Conservation (phyloP, 2,888 invertebrate species). For the Microctonus brassicae region DNA sequence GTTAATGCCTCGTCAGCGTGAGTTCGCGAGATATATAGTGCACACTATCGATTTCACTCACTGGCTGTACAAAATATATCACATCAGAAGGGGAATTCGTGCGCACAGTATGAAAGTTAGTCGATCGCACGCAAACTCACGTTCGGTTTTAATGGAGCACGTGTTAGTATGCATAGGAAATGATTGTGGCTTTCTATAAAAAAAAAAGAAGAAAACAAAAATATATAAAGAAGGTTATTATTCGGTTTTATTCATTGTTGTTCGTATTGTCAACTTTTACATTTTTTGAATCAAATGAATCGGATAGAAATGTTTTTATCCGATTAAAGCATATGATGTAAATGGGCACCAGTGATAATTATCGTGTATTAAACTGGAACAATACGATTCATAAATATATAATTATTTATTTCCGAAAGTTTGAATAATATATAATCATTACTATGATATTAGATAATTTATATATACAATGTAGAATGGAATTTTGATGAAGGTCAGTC, state of each 20-base stretch:
- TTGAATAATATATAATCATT: no score
- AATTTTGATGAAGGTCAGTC: no score
- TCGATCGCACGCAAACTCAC: slow-evolving; percentile 53
- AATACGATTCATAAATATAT: not conserved
- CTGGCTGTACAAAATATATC: slow-evolving; percentile 5
- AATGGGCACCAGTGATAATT: not conserved
- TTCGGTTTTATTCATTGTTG: not conserved
- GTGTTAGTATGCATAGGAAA: slow-evolving; percentile 15
- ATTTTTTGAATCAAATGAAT: not conserved
- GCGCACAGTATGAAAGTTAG: slow-evolving; percentile 55
- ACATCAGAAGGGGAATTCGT: slow-evolving; percentile 11
- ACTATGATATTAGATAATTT: no score
- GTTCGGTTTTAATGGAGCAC: slow-evolving; percentile 51
- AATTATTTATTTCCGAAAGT: not conserved
- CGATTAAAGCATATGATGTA: no score
- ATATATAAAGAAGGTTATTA: no score
- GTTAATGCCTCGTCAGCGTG: not conserved
- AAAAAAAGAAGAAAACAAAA: slow-evolving; percentile 36
- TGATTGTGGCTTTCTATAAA: slow-evolving; percentile 53
- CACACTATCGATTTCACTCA: slow-evolving; percentile 44
- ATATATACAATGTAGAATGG: no score
- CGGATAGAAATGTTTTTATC: no score
- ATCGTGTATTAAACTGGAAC: not conserved
- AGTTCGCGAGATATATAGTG: slow-evolving; percentile 15
- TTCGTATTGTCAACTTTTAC: not conserved